Evolutionary conservation across 1,140 invertebrate genomes (phyloP).

Genomic region (Aethina tumida): DNA sequence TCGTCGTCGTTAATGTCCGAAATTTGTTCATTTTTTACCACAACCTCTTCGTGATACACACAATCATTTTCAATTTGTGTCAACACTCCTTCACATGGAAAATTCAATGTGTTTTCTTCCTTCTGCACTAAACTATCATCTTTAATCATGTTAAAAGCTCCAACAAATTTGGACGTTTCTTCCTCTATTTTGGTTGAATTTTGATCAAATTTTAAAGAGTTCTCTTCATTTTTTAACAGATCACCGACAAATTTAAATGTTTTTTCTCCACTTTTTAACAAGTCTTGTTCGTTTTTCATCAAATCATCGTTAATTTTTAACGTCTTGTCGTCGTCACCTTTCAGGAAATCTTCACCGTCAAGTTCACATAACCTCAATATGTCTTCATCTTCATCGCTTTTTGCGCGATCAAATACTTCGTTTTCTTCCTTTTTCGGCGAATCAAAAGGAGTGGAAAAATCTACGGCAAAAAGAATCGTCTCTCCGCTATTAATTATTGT

Average conservation of each 20-base stretch:
- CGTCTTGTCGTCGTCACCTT: constrained; percentile 1
- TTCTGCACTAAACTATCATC: too few species aligned
- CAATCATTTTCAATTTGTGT: too few species aligned
- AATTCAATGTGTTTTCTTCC: too few species aligned
- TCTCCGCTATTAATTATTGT: constrained; percentile 22
- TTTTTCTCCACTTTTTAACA: not conserved
- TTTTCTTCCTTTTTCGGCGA: constrained; percentile 26
- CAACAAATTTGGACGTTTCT: too few species aligned
- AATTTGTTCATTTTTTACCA: too few species aligned
- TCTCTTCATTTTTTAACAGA: not conserved
- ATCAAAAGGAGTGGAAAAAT: constrained; percentile 28
- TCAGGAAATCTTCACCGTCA: constrained; percentile 1
- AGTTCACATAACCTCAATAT: not conserved
- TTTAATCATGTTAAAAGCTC: too few species aligned
- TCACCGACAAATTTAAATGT: not conserved
- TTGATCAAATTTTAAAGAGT: not conserved
- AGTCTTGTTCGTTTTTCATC: not conserved
- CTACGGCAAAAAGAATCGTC: constrained; percentile 9
- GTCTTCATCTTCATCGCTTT: constrained; percentile 3
- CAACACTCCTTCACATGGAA: too few species aligned
- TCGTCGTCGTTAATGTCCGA: too few species aligned
- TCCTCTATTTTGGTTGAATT: too few species aligned
- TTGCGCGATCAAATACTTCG: constrained; percentile 5
- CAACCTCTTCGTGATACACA: too few species aligned
- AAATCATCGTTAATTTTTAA: not conserved